Base-by-base conservation (phyloP, 2,797 vertebrate genomes). In the Triplophysa yarkandensis region DNA sequence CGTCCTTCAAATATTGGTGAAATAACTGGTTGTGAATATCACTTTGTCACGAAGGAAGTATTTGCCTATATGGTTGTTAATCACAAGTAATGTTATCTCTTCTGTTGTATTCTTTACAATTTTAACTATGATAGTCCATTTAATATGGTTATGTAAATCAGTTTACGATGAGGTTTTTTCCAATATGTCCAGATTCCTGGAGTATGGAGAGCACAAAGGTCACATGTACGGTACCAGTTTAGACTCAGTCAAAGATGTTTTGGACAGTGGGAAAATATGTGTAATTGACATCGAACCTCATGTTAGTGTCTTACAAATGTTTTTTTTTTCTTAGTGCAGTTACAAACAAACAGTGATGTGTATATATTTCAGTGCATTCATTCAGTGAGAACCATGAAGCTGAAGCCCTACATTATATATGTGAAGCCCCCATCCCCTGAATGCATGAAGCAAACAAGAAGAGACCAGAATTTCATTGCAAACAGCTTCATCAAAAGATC, bases 331-430 rank as follows among this genome's bases (percentile, higher is more conserved):
- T 27, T 14, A 61, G 8, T 44, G 8, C 28, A 4, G 1, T 34
- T 39, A 43, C 21, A 9, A 36, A 43, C 21, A 9, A 36, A 55
- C 28, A 66, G 66, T 50, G 28, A 71, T 62, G 16, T 60, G 21
- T 30, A 7, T 55, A 14, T 0, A 60, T 52, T 36, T 39, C 85
- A 98, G 95, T 90, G 86, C 77, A 91, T 97, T 83, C 92, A 87
- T 71, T 17, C 86, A 34, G 88, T 94, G 83, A 87, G 94, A 84
- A 95, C 87, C 0, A 89, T 87, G 58, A 93, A 93, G 62, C 83
- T 97, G 81, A 96, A 95, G 83, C 94, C 94, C n/a, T 98, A 92
- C 55, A 83, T 98, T 71, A 92, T 97, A 87, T 98, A 94, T 81
- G 91, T 98, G 86, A 96, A 95, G 81, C 91, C 94, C 19, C 90